Evolutionary conservation across 2,888 invertebrate species (phyloP), one percentile per base, ranked within the genome.

Genomic region (Mesorhabditis spiculigera): DNA sequence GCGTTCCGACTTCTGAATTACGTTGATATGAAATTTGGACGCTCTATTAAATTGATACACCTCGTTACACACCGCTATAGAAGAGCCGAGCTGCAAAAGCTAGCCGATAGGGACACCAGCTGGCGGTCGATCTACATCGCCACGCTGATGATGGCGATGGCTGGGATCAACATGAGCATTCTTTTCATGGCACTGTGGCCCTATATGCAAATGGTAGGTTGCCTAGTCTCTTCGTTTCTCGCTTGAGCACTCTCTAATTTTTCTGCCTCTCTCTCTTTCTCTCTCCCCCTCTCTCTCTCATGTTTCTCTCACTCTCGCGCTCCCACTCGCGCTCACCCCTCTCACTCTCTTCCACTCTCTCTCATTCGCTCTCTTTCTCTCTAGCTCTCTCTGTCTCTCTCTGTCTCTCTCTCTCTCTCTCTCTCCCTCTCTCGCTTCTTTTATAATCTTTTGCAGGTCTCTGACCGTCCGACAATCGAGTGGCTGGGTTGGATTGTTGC

Each of bases 201-300:
- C 58, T 50, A 50, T n/a, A 50, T 50, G 58, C 58, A 50, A 50
- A 13, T n/a, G 58, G 58, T 50, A n/a, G 3, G 58, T 13, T 10
- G n/a, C 3, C 3, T 28, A 28, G 28, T 68, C 65, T 67, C 66
- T 64, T 62, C 62, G 50, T 13, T 64, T 45, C 66, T 45, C 66
- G 10, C 42, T 4, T 58, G 43, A 65, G 28, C 69, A 42, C 45
- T 62, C 70, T 61, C 65, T 61, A 62, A 62, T 44, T 65, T 43
- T 63, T 63, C 65, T 61, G 50, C 45, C 45, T 62, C 64, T 65
- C 66, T 16, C 61, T 45, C 62, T 63, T 43, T 43, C 28, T 65
- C 66, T 66, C 68, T 45, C 43, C 63, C 66, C 62, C 68, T 44
- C 65, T 45, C 43, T 67, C 66, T 66, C 68, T 44, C 65, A 45